A percentile compares a stretch with the other conserved stretches of the same genome.
Evolutionary conservation across 2,113 vertebrate species (phyloP).

Genomic region (Vombatus ursinus): DNA sequence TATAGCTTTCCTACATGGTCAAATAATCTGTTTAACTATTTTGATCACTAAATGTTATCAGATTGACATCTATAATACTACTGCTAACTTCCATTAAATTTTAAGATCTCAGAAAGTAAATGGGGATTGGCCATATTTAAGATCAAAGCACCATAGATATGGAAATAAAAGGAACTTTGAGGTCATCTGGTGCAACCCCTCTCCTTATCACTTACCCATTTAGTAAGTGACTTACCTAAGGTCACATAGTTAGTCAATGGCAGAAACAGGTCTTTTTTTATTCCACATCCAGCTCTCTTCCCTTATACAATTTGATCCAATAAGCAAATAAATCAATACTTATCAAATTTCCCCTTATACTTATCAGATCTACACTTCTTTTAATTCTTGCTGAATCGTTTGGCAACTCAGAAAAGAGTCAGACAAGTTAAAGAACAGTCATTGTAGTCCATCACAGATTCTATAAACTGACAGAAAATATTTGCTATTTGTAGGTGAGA

Average conservation of each 20-base stretch:
- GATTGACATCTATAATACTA: background rate
- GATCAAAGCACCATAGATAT: background rate
- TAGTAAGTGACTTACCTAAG: background rate
- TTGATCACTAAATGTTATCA: background rate
- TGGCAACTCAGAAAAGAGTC: background rate
- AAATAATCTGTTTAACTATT: background rate
- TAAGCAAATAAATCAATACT: background rate
- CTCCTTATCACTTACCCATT: background rate
- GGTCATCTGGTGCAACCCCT: background rate
- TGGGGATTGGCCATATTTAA: background rate
- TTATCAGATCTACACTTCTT: background rate
- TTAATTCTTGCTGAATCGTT: background rate
- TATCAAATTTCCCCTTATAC: background rate
- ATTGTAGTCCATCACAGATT: slow-evolving; percentile 20
- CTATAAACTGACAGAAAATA: slow-evolving; percentile 28
- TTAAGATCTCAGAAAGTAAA: slow-evolving; percentile 8
- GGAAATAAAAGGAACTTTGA: background rate
- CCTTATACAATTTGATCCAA: background rate
- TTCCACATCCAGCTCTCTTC: background rate
- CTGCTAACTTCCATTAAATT: background rate
- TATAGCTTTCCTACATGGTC: background rate
- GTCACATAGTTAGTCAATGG: background rate
- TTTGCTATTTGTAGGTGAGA: background rate
- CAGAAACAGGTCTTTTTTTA: background rate
- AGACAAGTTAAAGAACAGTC: background rate